Percentiles rank a stretch among this genome's conserved stretches.
Conservation (phyloP, 2,797 vertebrate genomes). For the Serranus cabrilla region DNA sequence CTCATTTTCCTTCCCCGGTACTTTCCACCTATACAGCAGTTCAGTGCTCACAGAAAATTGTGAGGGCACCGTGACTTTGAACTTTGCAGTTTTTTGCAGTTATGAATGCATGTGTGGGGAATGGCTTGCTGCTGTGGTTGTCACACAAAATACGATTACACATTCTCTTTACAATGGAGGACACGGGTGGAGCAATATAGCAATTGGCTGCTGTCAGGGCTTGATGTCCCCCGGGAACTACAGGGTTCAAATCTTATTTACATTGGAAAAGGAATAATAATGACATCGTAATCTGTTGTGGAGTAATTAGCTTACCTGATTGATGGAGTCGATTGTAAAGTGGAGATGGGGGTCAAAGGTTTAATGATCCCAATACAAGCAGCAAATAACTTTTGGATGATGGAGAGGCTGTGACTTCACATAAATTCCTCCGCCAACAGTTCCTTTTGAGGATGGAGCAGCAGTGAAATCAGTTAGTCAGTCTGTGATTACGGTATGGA, state of each 20-base stretch:
- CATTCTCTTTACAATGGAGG: constrained; percentile 39
- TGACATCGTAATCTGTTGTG: constrained; percentile 32
- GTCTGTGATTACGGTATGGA: neutral
- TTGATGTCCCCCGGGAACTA: constrained; percentile 31
- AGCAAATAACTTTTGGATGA: constrained; percentile 25
- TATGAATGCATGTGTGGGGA: constrained; percentile 9
- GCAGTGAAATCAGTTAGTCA: neutral
- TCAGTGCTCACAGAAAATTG: constrained; percentile 16
- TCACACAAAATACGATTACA: constrained; percentile 41
- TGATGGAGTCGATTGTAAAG: constrained; percentile 18
- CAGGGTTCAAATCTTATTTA: constrained; percentile 56
- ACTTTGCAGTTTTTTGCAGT: constrained; percentile 26
- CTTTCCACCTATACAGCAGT: constrained; percentile 33
- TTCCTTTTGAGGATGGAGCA: neutral
- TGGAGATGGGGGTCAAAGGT: constrained; percentile 31
- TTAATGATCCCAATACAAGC: constrained; percentile 14
- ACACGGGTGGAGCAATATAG: constrained; percentile 25
- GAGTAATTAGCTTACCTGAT: constrained; percentile 42
- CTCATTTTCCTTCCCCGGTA: constrained; percentile 17
- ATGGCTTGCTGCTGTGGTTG: constrained; percentile 16
- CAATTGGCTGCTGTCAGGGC: constrained; percentile 50
- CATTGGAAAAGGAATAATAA: constrained; percentile 54
- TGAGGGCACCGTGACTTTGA: constrained; percentile 42
- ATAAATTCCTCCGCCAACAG: neutral
- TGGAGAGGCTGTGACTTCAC: neutral